Conservation (phyloP, 64 coral and sea anemone species). For the Exaiptasia diaphana region DNA sequence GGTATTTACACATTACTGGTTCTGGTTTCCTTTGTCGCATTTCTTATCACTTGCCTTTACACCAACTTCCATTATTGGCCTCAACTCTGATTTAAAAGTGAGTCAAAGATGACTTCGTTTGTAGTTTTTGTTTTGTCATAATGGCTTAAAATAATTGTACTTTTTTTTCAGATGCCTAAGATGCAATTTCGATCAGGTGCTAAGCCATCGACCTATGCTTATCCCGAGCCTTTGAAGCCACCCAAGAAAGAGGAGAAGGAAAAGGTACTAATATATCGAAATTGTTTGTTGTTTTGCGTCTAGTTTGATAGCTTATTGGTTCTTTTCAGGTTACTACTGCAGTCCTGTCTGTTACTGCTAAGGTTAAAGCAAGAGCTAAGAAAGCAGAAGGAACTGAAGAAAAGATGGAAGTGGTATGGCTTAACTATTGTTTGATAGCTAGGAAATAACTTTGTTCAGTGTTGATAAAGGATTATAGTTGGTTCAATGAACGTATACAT, state of each 20-base stretch:
- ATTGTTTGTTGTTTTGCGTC: not conserved
- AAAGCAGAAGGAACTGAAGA: constrained; percentile 81
- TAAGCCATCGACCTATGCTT: constrained; percentile 89
- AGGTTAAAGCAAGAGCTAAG: constrained; percentile 85
- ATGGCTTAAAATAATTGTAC: not conserved
- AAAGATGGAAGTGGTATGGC: constrained; percentile 95
- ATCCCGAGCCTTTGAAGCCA: constrained; percentile 86
- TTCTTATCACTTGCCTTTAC: constrained; percentile 87
- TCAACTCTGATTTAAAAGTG: constrained; percentile 94
- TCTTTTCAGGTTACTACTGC: constrained; percentile 76
- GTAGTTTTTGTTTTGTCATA: not conserved
- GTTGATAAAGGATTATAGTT: too few species aligned
- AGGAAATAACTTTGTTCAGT: too few species aligned
- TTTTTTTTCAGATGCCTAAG: constrained; percentile 85
- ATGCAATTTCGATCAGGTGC: constrained; percentile 92
- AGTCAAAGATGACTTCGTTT: not conserved
- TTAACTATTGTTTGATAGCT: not conserved
- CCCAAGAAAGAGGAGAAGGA: constrained; percentile 98
- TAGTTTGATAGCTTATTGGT: not conserved
- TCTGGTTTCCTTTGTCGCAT: constrained; percentile 94
- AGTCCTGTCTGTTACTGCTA: constrained; percentile 84
- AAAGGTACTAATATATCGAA: constrained; percentile 48
- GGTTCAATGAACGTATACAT: too few species aligned
- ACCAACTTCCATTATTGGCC: constrained; percentile 82
- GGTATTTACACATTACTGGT: constrained; percentile 96